Conservation (phyloP, 2,888 invertebrate species). For the Epinotia ramella region DNA sequence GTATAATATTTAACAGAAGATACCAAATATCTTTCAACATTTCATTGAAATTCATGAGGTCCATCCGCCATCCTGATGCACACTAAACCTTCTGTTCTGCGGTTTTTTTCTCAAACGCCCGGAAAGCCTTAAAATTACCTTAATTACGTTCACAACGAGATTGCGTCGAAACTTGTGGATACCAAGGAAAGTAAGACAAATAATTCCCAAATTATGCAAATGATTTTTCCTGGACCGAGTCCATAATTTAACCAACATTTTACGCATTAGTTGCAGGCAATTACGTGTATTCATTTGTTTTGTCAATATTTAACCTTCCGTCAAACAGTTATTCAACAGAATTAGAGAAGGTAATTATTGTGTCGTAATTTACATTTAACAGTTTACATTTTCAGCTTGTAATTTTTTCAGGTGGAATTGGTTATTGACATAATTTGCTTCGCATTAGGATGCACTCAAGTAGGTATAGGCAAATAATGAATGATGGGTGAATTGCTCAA, state of each 20-base stretch:
- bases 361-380: not conserved
- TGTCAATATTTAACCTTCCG: not conserved
- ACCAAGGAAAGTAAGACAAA: slow-evolving; percentile 1
- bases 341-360: slow-evolving; percentile 5
- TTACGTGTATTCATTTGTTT: not conserved
- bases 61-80: no score
- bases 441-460: no score
- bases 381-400: no score
- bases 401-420: no score
- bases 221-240: slow-evolving; percentile 12
- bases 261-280: not conserved
- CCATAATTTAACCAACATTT: not conserved
- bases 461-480: no score
- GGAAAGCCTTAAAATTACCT: slow-evolving; percentile 16
- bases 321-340: not conserved
- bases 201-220: slow-evolving; percentile 16
- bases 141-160: slow-evolving; percentile 16
- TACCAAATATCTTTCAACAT: no score
- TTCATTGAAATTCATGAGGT: no score
- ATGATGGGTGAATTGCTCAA: no score
- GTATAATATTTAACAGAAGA: no score
- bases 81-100: not conserved
- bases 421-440: no score
- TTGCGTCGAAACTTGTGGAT: slow-evolving; percentile 1
- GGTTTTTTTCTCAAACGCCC: slow-evolving; percentile 1